Percentiles rank a stretch among this genome's conserved stretches.
These are phyloP conservation scores for Scaeva pyrastri DNA, from an alignment of 2,888 invertebrate genomes.

Conservation along the genomic window DNA sequence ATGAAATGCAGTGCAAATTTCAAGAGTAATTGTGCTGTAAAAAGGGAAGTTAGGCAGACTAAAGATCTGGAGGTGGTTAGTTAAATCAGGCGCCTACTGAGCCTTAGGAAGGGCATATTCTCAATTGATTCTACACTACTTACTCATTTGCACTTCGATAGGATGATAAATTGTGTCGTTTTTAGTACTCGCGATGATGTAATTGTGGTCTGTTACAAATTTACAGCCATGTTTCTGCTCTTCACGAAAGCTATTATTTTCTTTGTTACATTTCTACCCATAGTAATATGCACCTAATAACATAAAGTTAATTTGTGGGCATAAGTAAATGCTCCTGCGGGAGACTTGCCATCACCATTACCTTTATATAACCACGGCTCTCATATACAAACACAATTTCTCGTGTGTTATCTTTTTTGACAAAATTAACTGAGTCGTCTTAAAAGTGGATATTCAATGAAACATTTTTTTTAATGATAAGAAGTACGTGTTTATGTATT, in stretches of 20 bases:
- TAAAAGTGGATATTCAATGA: conserved; percentile 12
- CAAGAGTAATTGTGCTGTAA: not conserved
- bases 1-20: not conserved
- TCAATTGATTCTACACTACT: conserved; percentile 18
- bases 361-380: not conserved
- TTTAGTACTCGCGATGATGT: conserved; percentile 64
- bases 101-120: conserved; percentile 20
- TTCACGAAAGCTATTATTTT: conserved; percentile 55
- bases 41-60: not conserved
- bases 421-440: conserved; percentile 40
- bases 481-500: not conserved
- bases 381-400: conserved; percentile 13
- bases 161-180: conserved; percentile 31
- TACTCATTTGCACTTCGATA: conserved; percentile 10
- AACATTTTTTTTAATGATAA: conserved; percentile 4
- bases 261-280: conserved; percentile 17
- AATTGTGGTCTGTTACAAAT: conserved; percentile 39
- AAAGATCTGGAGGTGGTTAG: not conserved
- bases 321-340: conserved; percentile 35
- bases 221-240: conserved; percentile 14
- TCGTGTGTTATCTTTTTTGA: conserved; percentile 60
- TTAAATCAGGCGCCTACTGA: not conserved
- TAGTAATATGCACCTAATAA: not conserved
- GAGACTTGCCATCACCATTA: not conserved
- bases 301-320: conserved; percentile 20